phyloP scores from a whole-genome alignment of 2,113 vertebrate species.

The human region GRCh38 chr3:136472001-136472500 shows the following conservation, averaged over 20 bases:
- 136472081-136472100: too few species aligned
- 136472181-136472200: neutral
- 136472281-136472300: constrained; percentile 1
- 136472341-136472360: neutral
- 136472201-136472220: neutral
- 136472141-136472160: constrained; percentile 1
- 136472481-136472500: constrained; percentile 95
- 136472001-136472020: too few species aligned
- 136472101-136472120: too few species aligned
- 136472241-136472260: neutral
- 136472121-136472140: neutral
- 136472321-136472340: neutral
- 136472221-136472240: constrained; percentile 22
- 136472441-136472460: constrained; percentile 98
- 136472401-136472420: constrained; percentile 95
- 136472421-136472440: constrained; percentile 97
- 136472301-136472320: neutral
- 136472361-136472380: neutral
- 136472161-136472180: neutral
- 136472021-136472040: too few species aligned
- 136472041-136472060: too few species aligned
- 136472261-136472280: constrained; percentile 4
- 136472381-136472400: neutral
- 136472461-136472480: constrained; percentile 99
- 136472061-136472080: too few species aligned